Conservation (phyloP, 2,888 invertebrate species). For the Pollenia amentaria region DNA sequence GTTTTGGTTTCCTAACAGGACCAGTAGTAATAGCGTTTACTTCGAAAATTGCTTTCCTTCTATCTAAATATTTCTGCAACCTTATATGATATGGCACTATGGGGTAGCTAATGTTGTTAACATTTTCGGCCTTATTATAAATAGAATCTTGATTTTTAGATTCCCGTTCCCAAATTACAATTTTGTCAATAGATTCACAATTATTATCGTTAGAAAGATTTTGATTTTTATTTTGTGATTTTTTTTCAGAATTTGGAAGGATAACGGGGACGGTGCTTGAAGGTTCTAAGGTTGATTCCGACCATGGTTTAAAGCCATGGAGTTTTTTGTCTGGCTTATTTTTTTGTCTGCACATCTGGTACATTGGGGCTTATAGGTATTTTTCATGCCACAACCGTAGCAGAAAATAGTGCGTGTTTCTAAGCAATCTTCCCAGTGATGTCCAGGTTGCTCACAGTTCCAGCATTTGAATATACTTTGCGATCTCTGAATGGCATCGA, state of each 20-base stretch:
- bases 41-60: not conserved
- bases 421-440: conserved; percentile 48
- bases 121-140: too few species aligned
- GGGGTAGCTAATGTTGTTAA: too few species aligned
- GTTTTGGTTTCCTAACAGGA: not conserved
- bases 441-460: conserved; percentile 44
- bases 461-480: conserved; percentile 18
- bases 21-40: too few species aligned
- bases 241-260: too few species aligned
- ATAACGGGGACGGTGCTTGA: too few species aligned
- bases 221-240: too few species aligned
- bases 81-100: too few species aligned
- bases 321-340: conserved; percentile 1
- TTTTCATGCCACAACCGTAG: conserved; percentile 46
- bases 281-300: not conserved
- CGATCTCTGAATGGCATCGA: not conserved
- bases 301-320: too few species aligned
- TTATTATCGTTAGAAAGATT: too few species aligned
- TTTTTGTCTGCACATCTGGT: not conserved
- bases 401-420: conserved; percentile 41
- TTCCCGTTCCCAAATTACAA: too few species aligned
- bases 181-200: too few species aligned
- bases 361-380: conserved; percentile 46
- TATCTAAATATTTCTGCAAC: not conserved
- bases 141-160: too few species aligned